Evolutionary conservation across 2,113 vertebrate genomes (phyloP), one percentile per base, ranked within the genome.

Genomic region (Rhineura floridana): DNA sequence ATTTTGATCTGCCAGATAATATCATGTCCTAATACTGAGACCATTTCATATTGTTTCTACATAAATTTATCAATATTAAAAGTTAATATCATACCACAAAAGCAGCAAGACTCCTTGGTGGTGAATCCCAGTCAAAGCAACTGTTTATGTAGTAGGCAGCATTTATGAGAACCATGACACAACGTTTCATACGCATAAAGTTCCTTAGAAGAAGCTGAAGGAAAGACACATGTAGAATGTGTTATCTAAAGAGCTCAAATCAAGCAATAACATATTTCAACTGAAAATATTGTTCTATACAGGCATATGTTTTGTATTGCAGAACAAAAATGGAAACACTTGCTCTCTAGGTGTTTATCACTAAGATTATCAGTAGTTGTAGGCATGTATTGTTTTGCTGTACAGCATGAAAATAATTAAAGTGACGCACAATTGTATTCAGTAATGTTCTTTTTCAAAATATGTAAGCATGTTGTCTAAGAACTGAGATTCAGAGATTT

Each of bases 51-150:
- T 89, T 82, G 90, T 88, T 93, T 91, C 81, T 92, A 91, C 46
- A 93, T 11, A 93, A 93, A 88, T 50, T 85, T 10, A 70, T 19
- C 63, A 86, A 59, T 59, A 59, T 59, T 59, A 59, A 59, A 67
- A 8, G 39, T 39, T 36, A 39, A 72, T 65, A 94, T 87, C 97
- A 85, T 98, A 99, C 99, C 98, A 99, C 93, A 95, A 99, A 99
- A 94, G 99, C 98, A 96, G 98, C 98, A 17, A 99, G 98, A 96
- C 98, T 99, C 96, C 99, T 98, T 97, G 98, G 98, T 69, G 99
- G 98, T 93, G 98, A 99, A 89, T 99, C 98, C 99, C 99, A 99
- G 87, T 99, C 98, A 92, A 99, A 99, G 97, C 99, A 99, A 97
- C 99, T 99, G 96, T 98, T 99, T 94, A 99, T 93, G 94, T 98